These are phyloP conservation scores for Coelopa frigida DNA, from an alignment of 1,140 invertebrate genomes.

Conservation along the genomic window DNA sequence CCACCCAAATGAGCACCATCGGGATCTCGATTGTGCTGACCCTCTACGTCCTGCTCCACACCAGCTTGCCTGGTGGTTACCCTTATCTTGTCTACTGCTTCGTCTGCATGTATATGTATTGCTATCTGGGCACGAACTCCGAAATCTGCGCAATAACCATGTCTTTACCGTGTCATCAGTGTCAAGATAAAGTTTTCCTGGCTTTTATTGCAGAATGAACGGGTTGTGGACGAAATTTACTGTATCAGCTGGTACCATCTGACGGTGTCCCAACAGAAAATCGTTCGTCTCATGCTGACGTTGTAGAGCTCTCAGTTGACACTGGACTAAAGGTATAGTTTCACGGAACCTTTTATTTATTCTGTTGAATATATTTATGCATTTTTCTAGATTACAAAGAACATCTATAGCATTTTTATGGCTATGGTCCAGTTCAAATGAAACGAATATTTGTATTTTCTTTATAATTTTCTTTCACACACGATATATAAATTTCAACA, in stretches of 20 bases:
- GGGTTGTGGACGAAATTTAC: conserved; percentile 19
- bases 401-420: conserved; percentile 30
- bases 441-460: too few relatives aligned
- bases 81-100: conserved; percentile 13
- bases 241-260: conserved; percentile 25
- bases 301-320: conserved; percentile 20
- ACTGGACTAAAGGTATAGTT: conserved; percentile 18
- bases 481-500: too few relatives aligned
- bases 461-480: too few relatives aligned
- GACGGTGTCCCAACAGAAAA: conserved; percentile 12
- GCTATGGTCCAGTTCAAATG: conserved; percentile 30
- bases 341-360: background rate
- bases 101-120: conserved; percentile 20
- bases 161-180: too few relatives aligned
- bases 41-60: conserved; percentile 15
- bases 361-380: background rate
- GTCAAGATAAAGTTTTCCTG: conserved; percentile 1
- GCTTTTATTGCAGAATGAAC: conserved; percentile 10
- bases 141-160: conserved; percentile 22
- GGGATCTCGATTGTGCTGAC: conserved; percentile 20
- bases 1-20: conserved; percentile 14
- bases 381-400: conserved; percentile 19
- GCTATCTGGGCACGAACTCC: conserved; percentile 19
- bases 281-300: conserved; percentile 19
- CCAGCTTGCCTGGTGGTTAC: conserved; percentile 17